A percentile compares a stretch with the other conserved stretches of the same genome.
Conservation (phyloP, 1,140 invertebrate genomes). For the Drosophila arizonae region DNA sequence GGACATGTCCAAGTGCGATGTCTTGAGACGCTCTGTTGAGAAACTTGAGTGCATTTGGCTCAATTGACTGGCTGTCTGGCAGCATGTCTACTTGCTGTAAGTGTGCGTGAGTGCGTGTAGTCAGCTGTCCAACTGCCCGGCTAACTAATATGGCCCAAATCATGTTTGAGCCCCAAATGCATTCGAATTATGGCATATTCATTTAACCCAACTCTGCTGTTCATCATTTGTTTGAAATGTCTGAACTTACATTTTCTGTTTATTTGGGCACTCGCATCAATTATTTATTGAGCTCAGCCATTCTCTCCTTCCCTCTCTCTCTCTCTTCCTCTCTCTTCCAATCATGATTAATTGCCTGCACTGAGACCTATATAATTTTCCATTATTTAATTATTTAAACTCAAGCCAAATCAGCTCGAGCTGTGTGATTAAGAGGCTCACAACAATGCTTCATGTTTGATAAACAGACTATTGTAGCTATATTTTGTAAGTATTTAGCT, state of each 20-base stretch:
- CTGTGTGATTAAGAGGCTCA: neutral
- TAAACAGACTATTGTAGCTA: neutral
- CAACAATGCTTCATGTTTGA: neutral
- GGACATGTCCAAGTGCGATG: slow-evolving; percentile 15
- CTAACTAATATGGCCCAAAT: slow-evolving; percentile 25
- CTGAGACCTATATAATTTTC: slow-evolving; percentile 3
- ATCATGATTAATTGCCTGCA: slow-evolving; percentile 8
- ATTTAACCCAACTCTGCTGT: slow-evolving; percentile 9
- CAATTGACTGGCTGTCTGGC: slow-evolving; percentile 43
- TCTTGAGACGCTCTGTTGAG: slow-evolving; percentile 33
- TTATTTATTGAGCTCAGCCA: slow-evolving; percentile 6
- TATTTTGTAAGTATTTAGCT: too few species aligned
- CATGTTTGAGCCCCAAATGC: slow-evolving; percentile 28
- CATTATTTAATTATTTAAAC: slow-evolving; percentile 12
- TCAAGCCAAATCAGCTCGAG: neutral
- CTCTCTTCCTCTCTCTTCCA: neutral
- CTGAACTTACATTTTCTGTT: neutral
- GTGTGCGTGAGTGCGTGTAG: neutral
- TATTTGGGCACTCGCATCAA: slow-evolving; percentile 15
- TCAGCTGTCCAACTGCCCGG: slow-evolving; percentile 30
- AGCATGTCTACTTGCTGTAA: slow-evolving; percentile 33
- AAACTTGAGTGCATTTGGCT: slow-evolving; percentile 48
- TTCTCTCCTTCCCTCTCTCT: too few species aligned
- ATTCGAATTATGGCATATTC: slow-evolving; percentile 38
- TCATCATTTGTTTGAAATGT: neutral